Conservation (phyloP, 2,113 vertebrate species). For the Hymenochirus boettgeri region DNA sequence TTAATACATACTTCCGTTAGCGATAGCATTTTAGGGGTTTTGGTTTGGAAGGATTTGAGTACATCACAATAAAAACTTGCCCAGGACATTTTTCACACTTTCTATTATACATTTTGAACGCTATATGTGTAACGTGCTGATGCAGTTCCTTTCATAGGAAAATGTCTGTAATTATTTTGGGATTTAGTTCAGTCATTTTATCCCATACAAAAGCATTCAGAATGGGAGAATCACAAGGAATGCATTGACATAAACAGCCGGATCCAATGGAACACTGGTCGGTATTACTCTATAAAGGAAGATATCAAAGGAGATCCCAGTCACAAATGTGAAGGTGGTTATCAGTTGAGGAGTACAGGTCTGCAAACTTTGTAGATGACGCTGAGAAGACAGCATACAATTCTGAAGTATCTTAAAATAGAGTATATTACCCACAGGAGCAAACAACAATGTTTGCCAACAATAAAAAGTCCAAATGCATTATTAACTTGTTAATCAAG, state of each 20-base stretch:
- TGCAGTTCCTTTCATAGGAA: too few relatives aligned
- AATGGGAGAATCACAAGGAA: slow-evolving; percentile 3
- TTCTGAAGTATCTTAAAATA: neutral
- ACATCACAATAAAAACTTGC: too few relatives aligned
- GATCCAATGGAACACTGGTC: neutral
- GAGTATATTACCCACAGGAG: neutral
- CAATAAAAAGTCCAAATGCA: neutral
- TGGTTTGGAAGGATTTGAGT: too few relatives aligned
- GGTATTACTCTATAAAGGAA: neutral
- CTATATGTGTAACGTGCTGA: too few relatives aligned
- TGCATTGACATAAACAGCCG: neutral
- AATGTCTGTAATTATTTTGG: neutral
- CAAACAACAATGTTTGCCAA: neutral
- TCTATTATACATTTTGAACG: too few relatives aligned
- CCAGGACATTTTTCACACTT: too few relatives aligned
- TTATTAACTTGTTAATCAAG: neutral
- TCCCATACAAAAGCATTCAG: slow-evolving; percentile 16
- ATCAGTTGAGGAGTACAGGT: slow-evolving; percentile 20
- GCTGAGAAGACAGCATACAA: neutral
- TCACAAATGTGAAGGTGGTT: neutral
- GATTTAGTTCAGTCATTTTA: slow-evolving; percentile 8
- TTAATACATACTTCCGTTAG: too few relatives aligned
- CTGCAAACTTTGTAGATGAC: neutral
- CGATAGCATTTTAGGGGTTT: too few relatives aligned
- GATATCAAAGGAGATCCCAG: neutral